These are phyloP conservation scores for Volucella bombylans DNA, from an alignment of 2,888 invertebrate genomes.

Conservation along the genomic window DNA sequence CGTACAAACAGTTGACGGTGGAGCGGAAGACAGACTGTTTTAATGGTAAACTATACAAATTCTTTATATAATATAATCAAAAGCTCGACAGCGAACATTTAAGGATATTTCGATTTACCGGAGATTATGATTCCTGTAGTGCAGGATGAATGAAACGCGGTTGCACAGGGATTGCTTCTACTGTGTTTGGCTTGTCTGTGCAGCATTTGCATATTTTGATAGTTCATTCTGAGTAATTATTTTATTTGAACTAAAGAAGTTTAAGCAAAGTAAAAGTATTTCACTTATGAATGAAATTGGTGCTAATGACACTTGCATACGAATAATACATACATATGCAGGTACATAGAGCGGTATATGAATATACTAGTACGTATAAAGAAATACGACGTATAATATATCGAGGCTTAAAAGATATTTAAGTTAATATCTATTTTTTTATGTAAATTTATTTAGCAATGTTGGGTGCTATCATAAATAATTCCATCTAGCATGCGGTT, in stretches of 20 bases:
- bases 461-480: no score
- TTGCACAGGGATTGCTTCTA: background rate
- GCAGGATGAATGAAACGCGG: background rate
- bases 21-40: background rate
- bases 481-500: no score
- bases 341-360: no score
- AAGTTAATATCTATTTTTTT: no score
- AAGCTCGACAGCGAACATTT: conserved; percentile 29
- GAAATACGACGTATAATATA: no score
- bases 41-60: conserved; percentile 7
- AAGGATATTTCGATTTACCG: conserved; percentile 51
- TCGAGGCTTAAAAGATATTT: no score
- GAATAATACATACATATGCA: no score
- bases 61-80: conserved; percentile 28
- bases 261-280: conserved; percentile 8
- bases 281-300: background rate
- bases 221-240: conserved; percentile 29
- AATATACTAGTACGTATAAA: no score
- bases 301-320: no score
- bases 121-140: conserved; percentile 21
- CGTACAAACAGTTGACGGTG: conserved; percentile 9
- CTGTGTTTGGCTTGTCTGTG: conserved; percentile 14
- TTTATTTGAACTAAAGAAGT: conserved; percentile 1
- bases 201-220: conserved; percentile 45
- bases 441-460: no score